phyloP scores from a whole-genome alignment of 1,140 invertebrate species.

The Schmidtea mediterranea region DNA sequence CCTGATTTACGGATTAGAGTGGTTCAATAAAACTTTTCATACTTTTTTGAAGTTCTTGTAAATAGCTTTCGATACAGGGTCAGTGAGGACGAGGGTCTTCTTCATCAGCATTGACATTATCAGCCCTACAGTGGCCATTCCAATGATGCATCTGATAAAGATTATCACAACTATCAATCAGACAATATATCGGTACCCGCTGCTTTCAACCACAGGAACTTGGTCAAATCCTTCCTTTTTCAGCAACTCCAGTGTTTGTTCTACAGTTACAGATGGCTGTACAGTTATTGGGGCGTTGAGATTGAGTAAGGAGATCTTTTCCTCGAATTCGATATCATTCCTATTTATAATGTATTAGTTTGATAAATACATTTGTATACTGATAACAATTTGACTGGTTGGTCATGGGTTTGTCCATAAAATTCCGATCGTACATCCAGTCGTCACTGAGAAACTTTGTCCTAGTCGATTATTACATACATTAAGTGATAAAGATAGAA shows the following conservation, averaged over 20 bases:
- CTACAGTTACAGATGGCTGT: conserved; percentile 33
- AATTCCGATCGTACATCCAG: neutral
- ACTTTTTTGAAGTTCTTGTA: conserved; percentile 47
- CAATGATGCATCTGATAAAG: conserved; percentile 34
- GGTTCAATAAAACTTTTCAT: neutral
- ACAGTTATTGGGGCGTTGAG: conserved; percentile 35
- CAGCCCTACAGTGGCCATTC: conserved; percentile 44
- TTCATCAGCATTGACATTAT: conserved; percentile 42
- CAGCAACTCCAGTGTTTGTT: conserved; percentile 40
- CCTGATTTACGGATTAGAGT: conserved; percentile 11
- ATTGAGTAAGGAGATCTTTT: conserved; percentile 31
- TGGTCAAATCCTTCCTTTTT: conserved; percentile 39
- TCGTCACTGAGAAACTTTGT: conserved; percentile 4
- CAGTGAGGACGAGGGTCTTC: conserved; percentile 34
- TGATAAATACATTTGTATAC: too few relatives aligned
- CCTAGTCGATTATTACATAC: too few relatives aligned
- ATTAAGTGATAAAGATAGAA: too few relatives aligned
- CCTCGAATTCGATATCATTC: too few relatives aligned
- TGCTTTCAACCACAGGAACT: conserved; percentile 40
- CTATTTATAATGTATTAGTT: too few relatives aligned
- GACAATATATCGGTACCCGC: conserved; percentile 16
- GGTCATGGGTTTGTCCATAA: neutral
- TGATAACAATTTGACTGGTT: neutral
- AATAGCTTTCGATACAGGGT: conserved; percentile 37
- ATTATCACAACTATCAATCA: neutral